Evolutionary conservation across 2,113 vertebrate genomes (phyloP), one percentile per base, ranked within the genome.

Genomic region (Dicerorhinus sumatrensis): DNA sequence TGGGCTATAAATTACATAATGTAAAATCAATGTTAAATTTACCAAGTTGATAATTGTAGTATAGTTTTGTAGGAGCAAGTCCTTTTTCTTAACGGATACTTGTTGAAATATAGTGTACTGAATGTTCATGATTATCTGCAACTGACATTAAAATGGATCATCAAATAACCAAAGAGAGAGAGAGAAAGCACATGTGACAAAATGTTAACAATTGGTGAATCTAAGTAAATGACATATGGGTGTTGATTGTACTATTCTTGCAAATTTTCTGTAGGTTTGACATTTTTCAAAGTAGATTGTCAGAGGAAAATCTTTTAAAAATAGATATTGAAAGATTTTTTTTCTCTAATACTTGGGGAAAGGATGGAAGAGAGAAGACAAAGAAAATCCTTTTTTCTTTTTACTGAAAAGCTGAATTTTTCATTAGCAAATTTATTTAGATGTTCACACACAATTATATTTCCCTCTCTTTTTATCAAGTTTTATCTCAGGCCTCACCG

Each of bases 211-310:
- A 94, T 76, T 81, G 58, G 23, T 42, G 76, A 92, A 94, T 96
- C 77, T 79, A 73, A 96, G 42, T 73, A 89, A 97, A 72, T 75
- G 89, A 97, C 85, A 96, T 69, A 84, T 82, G 89, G 75, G n/a
- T 96, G 67, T 83, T 75, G 86, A 96, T 75, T 93, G n/a, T 92
- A 85, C 95, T 92, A 93, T 95, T 97, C 79, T 96, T 93, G 56
- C 25, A 89, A 89, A 94, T 84, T 83, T 96, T 96, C 89, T 95
- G 82, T 93, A 97, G 95, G 48, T 96, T 98, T 98, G 77, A 96
- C 56, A 63, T 76, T 96, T 96, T 93, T 90, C 85, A 85, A 89
- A 96, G 96, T 73, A 93, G 60, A 67, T 29, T 80, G 6, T 82
- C 70, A 72, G 51, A 94, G 36, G 69, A 95, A 80, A 36, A 91